Evolutionary conservation across 2,797 vertebrate genomes (phyloP).

Genomic region (Urophycis tenuis): DNA sequence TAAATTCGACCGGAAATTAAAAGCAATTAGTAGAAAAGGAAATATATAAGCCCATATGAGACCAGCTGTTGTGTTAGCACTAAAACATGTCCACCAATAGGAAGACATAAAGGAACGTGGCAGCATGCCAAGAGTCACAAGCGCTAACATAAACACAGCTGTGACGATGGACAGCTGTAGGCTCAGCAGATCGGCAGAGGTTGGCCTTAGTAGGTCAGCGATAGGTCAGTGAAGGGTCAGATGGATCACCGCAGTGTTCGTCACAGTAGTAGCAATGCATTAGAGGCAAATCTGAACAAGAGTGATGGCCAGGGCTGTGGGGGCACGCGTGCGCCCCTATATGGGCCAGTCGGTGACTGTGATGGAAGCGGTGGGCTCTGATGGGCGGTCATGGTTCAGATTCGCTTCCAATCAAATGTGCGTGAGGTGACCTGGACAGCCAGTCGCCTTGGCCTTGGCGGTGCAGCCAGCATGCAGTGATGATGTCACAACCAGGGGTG

Average conservation of each 20-base stretch:
- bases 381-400: not conserved
- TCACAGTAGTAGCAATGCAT: not conserved
- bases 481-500: not conserved
- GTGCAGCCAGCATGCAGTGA: constrained; percentile 1
- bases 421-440: not conserved
- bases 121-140: not conserved
- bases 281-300: not conserved
- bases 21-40: not conserved
- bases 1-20: not conserved
- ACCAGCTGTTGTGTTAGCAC: not conserved
- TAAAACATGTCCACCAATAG: not conserved
- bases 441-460: not conserved
- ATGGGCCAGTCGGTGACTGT: not conserved
- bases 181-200: not conserved
- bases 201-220: not conserved
- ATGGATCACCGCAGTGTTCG: not conserved
- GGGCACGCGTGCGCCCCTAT: not conserved
- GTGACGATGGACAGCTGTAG: not conserved
- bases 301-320: not conserved
- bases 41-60: not conserved
- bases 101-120: not conserved
- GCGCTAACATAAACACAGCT: not conserved
- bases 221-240: not conserved
- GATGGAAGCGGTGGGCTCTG: not conserved
- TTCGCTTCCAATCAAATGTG: not conserved